A percentile compares a stretch with the other conserved stretches of the same genome.
Evolutionary conservation across 2,113 vertebrate genomes (phyloP).

Genomic region (Heliornis fulica): DNA sequence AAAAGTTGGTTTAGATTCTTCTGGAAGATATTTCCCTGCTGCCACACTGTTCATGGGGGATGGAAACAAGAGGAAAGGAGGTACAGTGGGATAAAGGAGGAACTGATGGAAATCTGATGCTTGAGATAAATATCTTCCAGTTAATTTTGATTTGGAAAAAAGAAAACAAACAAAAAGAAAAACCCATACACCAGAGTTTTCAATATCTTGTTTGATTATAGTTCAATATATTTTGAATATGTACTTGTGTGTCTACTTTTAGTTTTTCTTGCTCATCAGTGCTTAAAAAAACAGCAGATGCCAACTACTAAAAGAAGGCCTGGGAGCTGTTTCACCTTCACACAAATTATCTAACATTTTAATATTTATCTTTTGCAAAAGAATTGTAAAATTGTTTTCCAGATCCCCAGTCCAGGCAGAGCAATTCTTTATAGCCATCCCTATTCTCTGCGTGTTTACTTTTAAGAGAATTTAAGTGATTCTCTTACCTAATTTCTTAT

Average conservation of each 20-base stretch:
- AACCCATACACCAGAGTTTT: background rate
- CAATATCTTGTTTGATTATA: background rate
- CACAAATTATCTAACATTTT: background rate
- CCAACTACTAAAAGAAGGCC: background rate
- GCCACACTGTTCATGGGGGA: fast-evolving
- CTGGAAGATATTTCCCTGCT: background rate
- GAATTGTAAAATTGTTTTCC: background rate
- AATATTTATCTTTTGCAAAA: background rate
- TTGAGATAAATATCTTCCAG: background rate
- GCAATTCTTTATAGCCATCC: background rate
- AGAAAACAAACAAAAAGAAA: too few species aligned
- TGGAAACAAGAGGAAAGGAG: background rate
- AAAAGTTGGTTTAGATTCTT: background rate
- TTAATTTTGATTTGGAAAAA: background rate
- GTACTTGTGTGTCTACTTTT: background rate
- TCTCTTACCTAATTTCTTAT: background rate
- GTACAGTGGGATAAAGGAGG: background rate
- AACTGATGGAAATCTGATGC: background rate
- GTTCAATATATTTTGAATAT: background rate
- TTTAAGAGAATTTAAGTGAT: background rate
- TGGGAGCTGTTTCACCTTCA: background rate
- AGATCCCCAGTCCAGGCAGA: background rate
- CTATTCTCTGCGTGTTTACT: background rate
- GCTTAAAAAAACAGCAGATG: background rate
- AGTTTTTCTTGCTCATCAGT: too few species aligned